Conservation (phyloP, 2,797 vertebrate species). For the Onychomys torridus region DNA sequence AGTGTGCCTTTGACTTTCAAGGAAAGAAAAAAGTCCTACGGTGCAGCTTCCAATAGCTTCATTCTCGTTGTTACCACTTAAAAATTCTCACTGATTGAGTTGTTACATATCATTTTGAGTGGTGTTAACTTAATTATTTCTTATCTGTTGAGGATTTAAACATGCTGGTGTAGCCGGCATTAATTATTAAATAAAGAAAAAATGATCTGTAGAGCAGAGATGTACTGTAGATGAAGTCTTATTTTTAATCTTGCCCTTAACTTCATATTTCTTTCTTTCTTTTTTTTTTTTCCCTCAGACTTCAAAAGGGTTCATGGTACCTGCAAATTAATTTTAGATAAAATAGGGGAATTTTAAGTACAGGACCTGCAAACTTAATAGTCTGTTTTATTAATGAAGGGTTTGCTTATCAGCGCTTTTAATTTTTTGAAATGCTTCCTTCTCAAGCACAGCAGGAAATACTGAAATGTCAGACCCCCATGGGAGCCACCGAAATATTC, state of each 20-base stretch:
- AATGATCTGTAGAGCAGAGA: slow-evolving; percentile 83
- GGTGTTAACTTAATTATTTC: slow-evolving; percentile 89
- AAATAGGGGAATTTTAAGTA: slow-evolving; percentile 81
- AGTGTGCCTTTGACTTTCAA: slow-evolving; percentile 80
- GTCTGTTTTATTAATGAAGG: slow-evolving; percentile 81
- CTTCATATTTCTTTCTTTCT: slow-evolving; percentile 61
- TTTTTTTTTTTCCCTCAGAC: slow-evolving; percentile 53
- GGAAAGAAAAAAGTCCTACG: slow-evolving; percentile 64
- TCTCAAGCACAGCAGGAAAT: slow-evolving; percentile 80
- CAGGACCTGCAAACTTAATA: slow-evolving; percentile 81
- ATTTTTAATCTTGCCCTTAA: slow-evolving; percentile 77
- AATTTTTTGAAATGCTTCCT: slow-evolving; percentile 83
- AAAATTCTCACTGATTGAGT: slow-evolving; percentile 87
- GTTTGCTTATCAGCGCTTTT: slow-evolving; percentile 85
- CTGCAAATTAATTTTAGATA: slow-evolving; percentile 83
- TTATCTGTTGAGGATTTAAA: slow-evolving; percentile 87
- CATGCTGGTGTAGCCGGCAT: slow-evolving; percentile 82
- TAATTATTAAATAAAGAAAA: slow-evolving; percentile 88
- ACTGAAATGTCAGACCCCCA: slow-evolving; percentile 82
- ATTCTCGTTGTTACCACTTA: slow-evolving; percentile 81
- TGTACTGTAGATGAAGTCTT: slow-evolving; percentile 73
- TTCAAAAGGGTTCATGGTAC: slow-evolving; percentile 80
- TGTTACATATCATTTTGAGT: slow-evolving; percentile 84
- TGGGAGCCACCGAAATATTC: slow-evolving; percentile 80
- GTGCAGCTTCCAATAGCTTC: slow-evolving; percentile 79